These are phyloP conservation scores for Leptinotarsa texana DNA, from an alignment of 1,140 invertebrate species.

Conservation along the genomic window DNA sequence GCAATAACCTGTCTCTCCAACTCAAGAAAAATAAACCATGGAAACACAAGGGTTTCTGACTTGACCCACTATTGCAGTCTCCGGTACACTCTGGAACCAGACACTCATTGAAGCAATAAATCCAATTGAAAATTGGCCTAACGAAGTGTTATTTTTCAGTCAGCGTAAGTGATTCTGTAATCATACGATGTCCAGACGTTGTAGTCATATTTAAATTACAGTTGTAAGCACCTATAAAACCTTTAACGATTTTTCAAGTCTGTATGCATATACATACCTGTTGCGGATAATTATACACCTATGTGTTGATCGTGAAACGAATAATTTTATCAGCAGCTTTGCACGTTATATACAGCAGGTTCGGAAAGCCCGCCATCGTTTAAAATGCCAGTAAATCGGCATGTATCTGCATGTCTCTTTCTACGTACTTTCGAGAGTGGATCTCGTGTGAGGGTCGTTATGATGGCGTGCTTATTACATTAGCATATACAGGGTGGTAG, in stretches of 20 bases:
- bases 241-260: constrained; percentile 9
- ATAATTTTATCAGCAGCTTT: constrained; percentile 4
- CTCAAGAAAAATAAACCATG: not conserved
- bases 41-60: constrained; percentile 11
- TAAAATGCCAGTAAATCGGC: not conserved
- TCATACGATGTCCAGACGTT: constrained; percentile 13
- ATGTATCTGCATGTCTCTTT: too few relatives aligned
- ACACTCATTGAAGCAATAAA: not conserved
- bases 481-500: too few relatives aligned
- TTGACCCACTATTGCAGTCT: constrained; percentile 15
- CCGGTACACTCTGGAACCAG: not conserved
- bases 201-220: constrained; percentile 10
- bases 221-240: constrained; percentile 12
- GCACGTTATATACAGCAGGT: constrained; percentile 1
- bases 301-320: constrained; percentile 1
- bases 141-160: constrained; percentile 18
- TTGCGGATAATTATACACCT: constrained; percentile 8
- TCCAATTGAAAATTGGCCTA: constrained; percentile 10
- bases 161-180: constrained; percentile 13
- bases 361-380: not conserved
- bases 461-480: too few relatives aligned
- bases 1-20: not conserved
- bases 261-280: not conserved
- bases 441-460: too few relatives aligned
- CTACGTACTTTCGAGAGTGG: too few relatives aligned